Conservation (phyloP, 2,797 vertebrate species). For the Trachurus trachurus region DNA sequence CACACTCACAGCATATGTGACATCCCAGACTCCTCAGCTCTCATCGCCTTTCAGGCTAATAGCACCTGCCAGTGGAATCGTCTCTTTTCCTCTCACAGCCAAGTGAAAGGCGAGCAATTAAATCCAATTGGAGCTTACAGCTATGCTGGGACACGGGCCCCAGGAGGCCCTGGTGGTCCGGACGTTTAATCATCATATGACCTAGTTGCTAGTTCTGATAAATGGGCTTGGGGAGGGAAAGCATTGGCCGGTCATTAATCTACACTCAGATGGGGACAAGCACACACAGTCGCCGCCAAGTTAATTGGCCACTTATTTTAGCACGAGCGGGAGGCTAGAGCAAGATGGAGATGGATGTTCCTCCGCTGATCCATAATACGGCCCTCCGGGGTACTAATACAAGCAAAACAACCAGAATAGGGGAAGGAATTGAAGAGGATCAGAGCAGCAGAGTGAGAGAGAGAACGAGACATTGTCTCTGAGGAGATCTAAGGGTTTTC, state of each 20-base stretch:
- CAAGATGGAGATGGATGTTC: slow-evolving; percentile 88
- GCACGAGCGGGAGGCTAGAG: slow-evolving; percentile 76
- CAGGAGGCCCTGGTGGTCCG: slow-evolving; percentile 75
- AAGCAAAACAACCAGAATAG: slow-evolving; percentile 76
- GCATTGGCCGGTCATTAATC: slow-evolving; percentile 89
- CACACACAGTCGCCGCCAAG: slow-evolving; percentile 86
- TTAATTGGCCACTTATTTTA: slow-evolving; percentile 89
- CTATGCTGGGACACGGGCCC: slow-evolving; percentile 81
- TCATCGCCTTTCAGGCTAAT: slow-evolving; percentile 84
- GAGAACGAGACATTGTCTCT: slow-evolving; percentile 17
- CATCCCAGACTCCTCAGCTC: slow-evolving; percentile 84
- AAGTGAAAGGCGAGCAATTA: slow-evolving; percentile 89
- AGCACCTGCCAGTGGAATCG: slow-evolving; percentile 82
- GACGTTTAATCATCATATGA: slow-evolving; percentile 90
- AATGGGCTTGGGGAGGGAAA: slow-evolving; percentile 92
- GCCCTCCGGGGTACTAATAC: slow-evolving; percentile 74
- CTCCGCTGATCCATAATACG: slow-evolving; percentile 84
- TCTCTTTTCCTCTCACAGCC: slow-evolving; percentile 77
- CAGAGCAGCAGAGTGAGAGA: slow-evolving; percentile 4
- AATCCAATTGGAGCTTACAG: slow-evolving; percentile 87
- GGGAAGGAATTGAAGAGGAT: slow-evolving; percentile 40
- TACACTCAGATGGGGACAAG: slow-evolving; percentile 92
- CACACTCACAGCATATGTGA: slow-evolving; percentile 61
- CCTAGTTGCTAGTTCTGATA: slow-evolving; percentile 93
- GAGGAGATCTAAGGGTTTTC: slow-evolving; percentile 43